Evolutionary conservation across 2,113 vertebrate species (phyloP).

Genomic region (Triplophysa siluroides): DNA sequence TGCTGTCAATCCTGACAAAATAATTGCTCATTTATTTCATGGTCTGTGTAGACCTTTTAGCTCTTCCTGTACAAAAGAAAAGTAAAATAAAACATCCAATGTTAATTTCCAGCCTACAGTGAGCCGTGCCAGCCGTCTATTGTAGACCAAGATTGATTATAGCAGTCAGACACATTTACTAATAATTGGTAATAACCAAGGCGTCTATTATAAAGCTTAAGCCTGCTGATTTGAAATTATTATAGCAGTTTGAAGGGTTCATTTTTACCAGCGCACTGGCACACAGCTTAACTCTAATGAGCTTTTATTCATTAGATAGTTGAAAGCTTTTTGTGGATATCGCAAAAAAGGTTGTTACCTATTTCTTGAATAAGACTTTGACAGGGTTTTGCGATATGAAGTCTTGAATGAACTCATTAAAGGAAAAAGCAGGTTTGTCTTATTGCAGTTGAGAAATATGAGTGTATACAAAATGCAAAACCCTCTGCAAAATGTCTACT

Average conservation of each 20-base stretch:
- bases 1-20: not conserved
- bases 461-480: too few relatives aligned
- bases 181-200: slow-evolving; percentile 39
- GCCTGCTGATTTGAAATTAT: not conserved
- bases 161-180: not conserved
- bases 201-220: slow-evolving; percentile 18
- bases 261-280: slow-evolving; percentile 1
- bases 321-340: not conserved
- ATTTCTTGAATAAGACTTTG: slow-evolving; percentile 2
- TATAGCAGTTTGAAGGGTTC: not conserved
- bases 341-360: not conserved
- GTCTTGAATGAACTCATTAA: too few relatives aligned
- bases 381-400: not conserved
- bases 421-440: too few relatives aligned
- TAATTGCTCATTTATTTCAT: slow-evolving; percentile 1
- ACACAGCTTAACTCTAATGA: slow-evolving; percentile 31
- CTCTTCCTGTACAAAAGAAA: not conserved
- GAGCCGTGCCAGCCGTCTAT: not conserved
- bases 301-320: slow-evolving; percentile 31
- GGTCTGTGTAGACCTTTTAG: not conserved
- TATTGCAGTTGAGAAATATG: too few relatives aligned
- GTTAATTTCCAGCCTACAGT: not conserved
- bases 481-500: too few relatives aligned
- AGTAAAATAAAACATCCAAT: not conserved
- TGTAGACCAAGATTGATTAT: not conserved